Base-by-base conservation (phyloP, 2,888 invertebrate genomes). In the Eumacrocentrus americanus region DNA sequence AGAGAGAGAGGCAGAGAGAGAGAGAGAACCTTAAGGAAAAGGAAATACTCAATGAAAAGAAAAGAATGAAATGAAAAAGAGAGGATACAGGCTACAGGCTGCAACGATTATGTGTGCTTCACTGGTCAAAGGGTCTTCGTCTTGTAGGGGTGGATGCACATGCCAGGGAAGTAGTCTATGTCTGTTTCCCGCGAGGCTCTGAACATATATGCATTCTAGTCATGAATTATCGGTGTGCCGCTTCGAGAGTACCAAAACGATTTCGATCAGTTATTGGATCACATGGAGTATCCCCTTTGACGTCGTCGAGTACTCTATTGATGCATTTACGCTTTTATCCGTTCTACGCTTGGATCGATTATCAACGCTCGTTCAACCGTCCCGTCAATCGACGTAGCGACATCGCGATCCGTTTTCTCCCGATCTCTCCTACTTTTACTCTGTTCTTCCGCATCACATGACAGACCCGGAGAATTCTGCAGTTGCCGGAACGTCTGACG, bases 101-200 rank as follows among this genome's bases (percentile, higher is more conserved):
- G 16, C 40, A 7, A 61, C 73, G 75, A 79, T 79, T 80, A 80
- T 76, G 72, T 74, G 74, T 77, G 79, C 77, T 75, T 73, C 70
- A 71, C 73, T 78, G 72, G 70, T 76, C 80, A 79, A 79, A 79
- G 79, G 75, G 78, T 75, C 73, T 35, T 73, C 70, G 71, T 12
- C 67, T 61, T 47, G 20, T 20, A 47, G 16, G 34, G 58, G 65
- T 51, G 65, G 56, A 65, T 56, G 25, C 50, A 53, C 20, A n/a
- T n/a, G 37, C 34, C 18, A 57, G 60, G 56, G 60, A 61, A 48
- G 60, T 60, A 59, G 60, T 62, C 62, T 60, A 58, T 60, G 51
- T 57, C 52, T 55, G 54, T 64, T 60, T 64, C 60, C 54, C 12
- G 48, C 55, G 54, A 54, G 53, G 23, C 52, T 52, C 38, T 35